phyloP scores from a whole-genome alignment of 2,888 invertebrate species.

The Campopleginae sp. region DNA sequence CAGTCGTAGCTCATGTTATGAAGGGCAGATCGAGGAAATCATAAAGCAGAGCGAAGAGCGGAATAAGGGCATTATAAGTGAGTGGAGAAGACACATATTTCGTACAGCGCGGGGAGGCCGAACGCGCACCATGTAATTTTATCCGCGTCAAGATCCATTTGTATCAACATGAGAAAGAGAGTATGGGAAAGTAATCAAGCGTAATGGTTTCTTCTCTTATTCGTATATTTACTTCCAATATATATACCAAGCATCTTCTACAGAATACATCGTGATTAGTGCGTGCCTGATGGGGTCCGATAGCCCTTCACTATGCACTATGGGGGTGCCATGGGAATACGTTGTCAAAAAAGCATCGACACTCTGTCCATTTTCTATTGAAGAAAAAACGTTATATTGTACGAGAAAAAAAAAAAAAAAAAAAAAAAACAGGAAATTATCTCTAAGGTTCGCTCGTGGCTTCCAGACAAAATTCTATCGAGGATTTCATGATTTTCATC shows the following conservation, averaged over 20 bases:
- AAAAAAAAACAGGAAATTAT: background rate
- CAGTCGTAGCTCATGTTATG: conserved; percentile 16
- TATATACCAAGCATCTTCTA: conserved; percentile 9
- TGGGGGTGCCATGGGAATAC: conserved; percentile 2
- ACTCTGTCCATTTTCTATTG: background rate
- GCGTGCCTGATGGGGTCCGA: conserved; percentile 28
- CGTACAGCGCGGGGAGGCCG: conserved; percentile 34
- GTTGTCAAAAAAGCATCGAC: background rate
- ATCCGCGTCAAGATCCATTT: conserved; percentile 70
- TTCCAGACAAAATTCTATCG: no score
- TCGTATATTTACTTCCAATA: conserved; percentile 45
- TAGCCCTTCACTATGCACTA: conserved; percentile 21
- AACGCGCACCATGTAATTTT: conserved; percentile 68
- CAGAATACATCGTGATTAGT: conserved; percentile 16
- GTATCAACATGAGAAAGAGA: conserved; percentile 67
- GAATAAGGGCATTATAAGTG: conserved; percentile 19
- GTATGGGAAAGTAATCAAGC: conserved; percentile 71
- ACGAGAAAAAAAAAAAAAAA: background rate
- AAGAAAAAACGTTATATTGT: background rate
- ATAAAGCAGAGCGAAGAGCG: conserved; percentile 45
- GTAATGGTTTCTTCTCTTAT: conserved; percentile 65
- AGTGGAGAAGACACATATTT: conserved; percentile 10
- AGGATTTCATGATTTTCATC: no score
- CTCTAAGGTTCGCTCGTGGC: background rate
- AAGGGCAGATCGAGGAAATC: conserved; percentile 3